A percentile compares a stretch with the other conserved stretches of the same genome.
phyloP scores from a whole-genome alignment of 2,797 vertebrate species.

The Catamblyrhynchus diadema region DNA sequence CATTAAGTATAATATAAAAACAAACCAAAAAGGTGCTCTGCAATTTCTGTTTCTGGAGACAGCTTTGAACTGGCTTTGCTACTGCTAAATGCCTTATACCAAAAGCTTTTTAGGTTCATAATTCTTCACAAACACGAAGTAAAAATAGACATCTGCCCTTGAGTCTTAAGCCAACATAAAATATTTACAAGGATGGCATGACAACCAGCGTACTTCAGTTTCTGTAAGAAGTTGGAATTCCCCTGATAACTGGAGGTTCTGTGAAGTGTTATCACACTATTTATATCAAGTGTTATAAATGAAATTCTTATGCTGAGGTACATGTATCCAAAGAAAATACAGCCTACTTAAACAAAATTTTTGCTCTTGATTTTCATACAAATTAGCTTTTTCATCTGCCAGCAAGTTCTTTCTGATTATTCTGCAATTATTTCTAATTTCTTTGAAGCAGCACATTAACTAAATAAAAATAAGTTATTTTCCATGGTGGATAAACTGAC shows the following conservation, averaged over 20 bases:
- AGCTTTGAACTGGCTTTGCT: slow-evolving; percentile 31
- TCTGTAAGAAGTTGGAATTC: slow-evolving; percentile 56
- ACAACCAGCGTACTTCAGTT: slow-evolving; percentile 41
- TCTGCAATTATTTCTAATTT: neutral
- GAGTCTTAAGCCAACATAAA: slow-evolving; percentile 61
- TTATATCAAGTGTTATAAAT: slow-evolving; percentile 50
- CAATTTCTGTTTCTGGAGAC: neutral
- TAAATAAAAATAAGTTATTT: neutral
- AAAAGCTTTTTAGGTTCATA: slow-evolving; percentile 48
- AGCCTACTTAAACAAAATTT: slow-evolving; percentile 31
- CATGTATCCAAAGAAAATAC: slow-evolving; percentile 31
- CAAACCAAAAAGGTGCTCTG: neutral
- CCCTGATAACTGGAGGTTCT: slow-evolving; percentile 49
- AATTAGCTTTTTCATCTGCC: neutral
- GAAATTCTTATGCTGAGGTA: slow-evolving; percentile 38
- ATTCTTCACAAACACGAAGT: slow-evolving; percentile 52
- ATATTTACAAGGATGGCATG: slow-evolving; percentile 69
- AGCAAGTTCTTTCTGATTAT: slow-evolving; percentile 11
- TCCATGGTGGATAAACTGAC: neutral
- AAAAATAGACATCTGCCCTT: slow-evolving; percentile 62
- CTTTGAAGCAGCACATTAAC: neutral
- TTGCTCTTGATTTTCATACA: slow-evolving; percentile 10
- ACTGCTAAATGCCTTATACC: slow-evolving; percentile 27
- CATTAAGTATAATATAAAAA: neutral
- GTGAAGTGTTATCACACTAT: slow-evolving; percentile 60